A percentile compares a stretch with the other conserved stretches of the same genome.
These are phyloP conservation scores for Cabera pusaria DNA, from an alignment of 2,888 invertebrate species.

Conservation along the genomic window DNA sequence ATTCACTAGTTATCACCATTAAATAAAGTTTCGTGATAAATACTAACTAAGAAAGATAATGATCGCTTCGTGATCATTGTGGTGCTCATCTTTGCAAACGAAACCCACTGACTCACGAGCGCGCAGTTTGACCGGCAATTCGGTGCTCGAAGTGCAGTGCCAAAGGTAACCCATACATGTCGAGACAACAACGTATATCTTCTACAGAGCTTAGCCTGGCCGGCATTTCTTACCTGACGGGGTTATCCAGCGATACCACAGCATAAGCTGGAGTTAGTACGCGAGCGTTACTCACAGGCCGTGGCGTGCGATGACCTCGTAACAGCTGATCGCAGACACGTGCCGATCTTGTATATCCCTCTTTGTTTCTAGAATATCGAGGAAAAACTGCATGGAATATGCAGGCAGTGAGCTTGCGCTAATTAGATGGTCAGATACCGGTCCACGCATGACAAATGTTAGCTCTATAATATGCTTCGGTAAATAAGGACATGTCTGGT, in stretches of 20 bases:
- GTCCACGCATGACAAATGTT: conserved; percentile 14
- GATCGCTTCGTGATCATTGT: too few species aligned
- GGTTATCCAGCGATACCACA: not conserved
- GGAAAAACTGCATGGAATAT: conserved; percentile 20
- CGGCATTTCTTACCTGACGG: conserved; percentile 1
- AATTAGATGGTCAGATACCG: conserved; percentile 22
- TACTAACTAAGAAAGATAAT: too few species aligned
- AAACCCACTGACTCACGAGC: conserved; percentile 3
- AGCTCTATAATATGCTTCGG: not conserved
- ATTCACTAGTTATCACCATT: too few species aligned
- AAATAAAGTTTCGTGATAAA: too few species aligned
- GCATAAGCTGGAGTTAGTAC: not conserved
- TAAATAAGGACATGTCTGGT: too few species aligned
- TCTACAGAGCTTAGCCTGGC: conserved; percentile 27
- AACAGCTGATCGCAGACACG: conserved; percentile 60
- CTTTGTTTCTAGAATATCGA: conserved; percentile 25
- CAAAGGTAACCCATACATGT: conserved; percentile 38
- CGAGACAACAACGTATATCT: conserved; percentile 26
- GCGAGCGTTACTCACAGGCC: conserved; percentile 30
- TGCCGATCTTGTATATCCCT: conserved; percentile 46
- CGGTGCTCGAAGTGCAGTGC: conserved; percentile 22
- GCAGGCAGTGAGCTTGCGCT: conserved; percentile 7
- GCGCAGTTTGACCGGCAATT: not conserved
- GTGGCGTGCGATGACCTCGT: conserved; percentile 49
- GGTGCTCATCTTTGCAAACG: too few species aligned